Conservation (phyloP, 2,888 invertebrate species). For the Drosophila setosimentum region DNA sequence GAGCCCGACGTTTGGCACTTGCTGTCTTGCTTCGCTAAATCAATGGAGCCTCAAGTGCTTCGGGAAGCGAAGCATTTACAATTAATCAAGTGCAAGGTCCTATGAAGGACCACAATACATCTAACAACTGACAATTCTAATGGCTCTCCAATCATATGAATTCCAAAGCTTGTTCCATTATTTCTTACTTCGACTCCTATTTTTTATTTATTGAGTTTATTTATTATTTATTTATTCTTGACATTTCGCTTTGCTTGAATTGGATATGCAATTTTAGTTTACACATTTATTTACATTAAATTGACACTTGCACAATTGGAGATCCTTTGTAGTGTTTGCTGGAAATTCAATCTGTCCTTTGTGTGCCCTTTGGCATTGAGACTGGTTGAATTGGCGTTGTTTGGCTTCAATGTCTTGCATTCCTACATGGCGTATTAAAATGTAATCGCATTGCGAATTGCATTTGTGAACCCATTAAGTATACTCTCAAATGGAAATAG, state of each 20-base stretch:
- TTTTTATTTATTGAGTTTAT: background rate
- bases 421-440: background rate
- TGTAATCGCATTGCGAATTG: background rate
- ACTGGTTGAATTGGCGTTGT: background rate
- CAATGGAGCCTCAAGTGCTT: slow-evolving; percentile 1
- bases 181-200: background rate
- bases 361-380: slow-evolving; percentile 4
- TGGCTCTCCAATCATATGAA: background rate
- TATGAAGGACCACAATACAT: background rate
- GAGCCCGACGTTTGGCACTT: slow-evolving; percentile 34
- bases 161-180: background rate
- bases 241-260: background rate
- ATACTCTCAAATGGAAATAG: background rate
- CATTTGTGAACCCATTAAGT: background rate
- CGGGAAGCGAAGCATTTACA: background rate
- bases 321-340: background rate
- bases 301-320: slow-evolving; percentile 15
- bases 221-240: slow-evolving; percentile 1
- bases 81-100: slow-evolving; percentile 13
- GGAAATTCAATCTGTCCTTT: background rate
- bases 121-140: background rate
- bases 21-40: slow-evolving; percentile 1
- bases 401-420: background rate
- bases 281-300: slow-evolving; percentile 19
- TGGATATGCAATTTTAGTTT: background rate